Percentiles rank a stretch among this genome's conserved stretches.
Evolutionary conservation across 2,113 vertebrate genomes (phyloP).

Genomic region (Poicephalus gulielmi): DNA sequence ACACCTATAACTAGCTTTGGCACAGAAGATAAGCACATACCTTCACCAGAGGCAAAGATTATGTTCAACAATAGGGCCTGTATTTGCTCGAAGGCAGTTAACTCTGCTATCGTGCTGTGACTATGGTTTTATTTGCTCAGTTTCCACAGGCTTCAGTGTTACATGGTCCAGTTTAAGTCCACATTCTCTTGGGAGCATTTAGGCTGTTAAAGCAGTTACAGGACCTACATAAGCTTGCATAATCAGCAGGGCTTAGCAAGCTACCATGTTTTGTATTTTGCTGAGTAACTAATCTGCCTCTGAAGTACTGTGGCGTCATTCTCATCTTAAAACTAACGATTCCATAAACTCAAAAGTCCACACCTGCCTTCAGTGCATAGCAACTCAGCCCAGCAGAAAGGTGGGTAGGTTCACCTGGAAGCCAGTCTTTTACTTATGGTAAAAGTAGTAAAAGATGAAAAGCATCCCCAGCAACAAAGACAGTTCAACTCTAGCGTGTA

Average conservation of each 20-base stretch:
- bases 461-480: background rate
- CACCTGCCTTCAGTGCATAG: background rate
- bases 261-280: background rate
- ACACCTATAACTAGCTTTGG: background rate
- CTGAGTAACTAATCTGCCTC: background rate
- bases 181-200: background rate
- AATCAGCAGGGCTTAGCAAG: background rate
- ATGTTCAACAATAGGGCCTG: background rate
- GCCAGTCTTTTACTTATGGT: background rate
- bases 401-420: background rate
- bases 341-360: background rate
- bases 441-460: background rate
- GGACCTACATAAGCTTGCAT: background rate
- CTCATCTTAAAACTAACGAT: background rate
- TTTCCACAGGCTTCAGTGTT: background rate
- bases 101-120: background rate
- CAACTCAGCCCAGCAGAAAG: background rate
- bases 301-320: background rate
- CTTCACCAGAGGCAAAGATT: background rate
- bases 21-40: background rate
- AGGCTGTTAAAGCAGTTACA: background rate
- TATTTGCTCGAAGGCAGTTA: background rate
- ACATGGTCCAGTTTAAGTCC: background rate
- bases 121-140: background rate
- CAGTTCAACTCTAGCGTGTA: background rate